Conservation (phyloP, 2,888 invertebrate species). For the Polymixis lichenea region DNA sequence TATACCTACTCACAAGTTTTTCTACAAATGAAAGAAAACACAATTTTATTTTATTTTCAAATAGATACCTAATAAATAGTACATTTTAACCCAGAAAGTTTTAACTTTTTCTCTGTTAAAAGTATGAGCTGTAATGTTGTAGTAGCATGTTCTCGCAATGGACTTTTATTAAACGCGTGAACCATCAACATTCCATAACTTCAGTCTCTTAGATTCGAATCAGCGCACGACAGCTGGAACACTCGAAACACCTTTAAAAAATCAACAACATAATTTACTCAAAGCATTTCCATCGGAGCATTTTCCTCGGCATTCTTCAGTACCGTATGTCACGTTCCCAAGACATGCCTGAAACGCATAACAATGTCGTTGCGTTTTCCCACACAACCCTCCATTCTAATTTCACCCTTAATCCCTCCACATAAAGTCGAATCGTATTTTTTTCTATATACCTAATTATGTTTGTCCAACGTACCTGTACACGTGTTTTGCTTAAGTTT, state of each 20-base stretch:
- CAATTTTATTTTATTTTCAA: too few species aligned
- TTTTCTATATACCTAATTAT: slow-evolving; percentile 47
- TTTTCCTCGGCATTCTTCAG: slow-evolving; percentile 26
- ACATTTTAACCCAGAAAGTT: too few species aligned
- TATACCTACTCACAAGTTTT: neutral
- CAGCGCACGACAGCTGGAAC: neutral
- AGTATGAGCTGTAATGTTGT: too few species aligned
- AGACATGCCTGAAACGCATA: slow-evolving; percentile 69
- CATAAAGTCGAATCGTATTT: slow-evolving; percentile 38
- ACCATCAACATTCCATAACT: neutral
- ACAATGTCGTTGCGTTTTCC: slow-evolving; percentile 64
- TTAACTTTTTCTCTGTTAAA: too few species aligned
- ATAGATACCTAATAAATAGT: too few species aligned
- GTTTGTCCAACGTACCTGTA: slow-evolving; percentile 67
- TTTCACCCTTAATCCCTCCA: slow-evolving; percentile 41
- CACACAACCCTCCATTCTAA: slow-evolving; percentile 42
- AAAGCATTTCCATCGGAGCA: neutral
- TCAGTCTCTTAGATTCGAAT: neutral
- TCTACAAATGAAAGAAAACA: too few species aligned
- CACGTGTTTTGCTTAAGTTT: slow-evolving; percentile 75
- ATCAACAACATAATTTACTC: neutral
- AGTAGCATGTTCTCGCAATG: too few species aligned
- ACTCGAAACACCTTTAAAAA: neutral
- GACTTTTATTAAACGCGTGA: neutral
- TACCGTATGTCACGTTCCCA: slow-evolving; percentile 62